These are phyloP conservation scores for Fukomys damarensis DNA, from an alignment of 2,113 vertebrate species.

Conservation along the genomic window DNA sequence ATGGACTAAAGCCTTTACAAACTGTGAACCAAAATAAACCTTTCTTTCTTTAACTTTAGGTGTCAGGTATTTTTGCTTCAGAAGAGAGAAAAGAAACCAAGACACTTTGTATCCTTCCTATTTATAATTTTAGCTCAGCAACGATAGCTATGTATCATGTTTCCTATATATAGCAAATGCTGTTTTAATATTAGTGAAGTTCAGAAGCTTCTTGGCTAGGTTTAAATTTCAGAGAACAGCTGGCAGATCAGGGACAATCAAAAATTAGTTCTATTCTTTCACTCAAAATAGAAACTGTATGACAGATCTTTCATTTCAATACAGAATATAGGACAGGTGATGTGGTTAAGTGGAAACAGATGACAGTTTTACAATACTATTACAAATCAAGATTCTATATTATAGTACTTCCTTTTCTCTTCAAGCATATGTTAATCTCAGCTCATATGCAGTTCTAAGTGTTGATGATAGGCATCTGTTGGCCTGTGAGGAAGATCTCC, in stretches of 20 bases:
- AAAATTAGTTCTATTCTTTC: constrained; percentile 23
- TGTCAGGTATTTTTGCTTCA: neutral
- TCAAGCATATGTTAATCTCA: constrained; percentile 21
- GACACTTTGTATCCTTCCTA: neutral
- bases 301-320: neutral
- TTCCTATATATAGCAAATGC: neutral
- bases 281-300: neutral
- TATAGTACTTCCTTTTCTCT: constrained; percentile 1
- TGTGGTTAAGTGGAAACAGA: constrained; percentile 18
- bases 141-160: neutral
- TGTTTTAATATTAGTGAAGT: neutral
- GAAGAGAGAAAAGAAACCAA: neutral
- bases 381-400: neutral
- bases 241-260: neutral
- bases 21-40: neutral
- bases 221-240: constrained; percentile 16
- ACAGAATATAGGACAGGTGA: neutral
- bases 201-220: neutral
- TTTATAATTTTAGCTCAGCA: constrained; percentile 2
- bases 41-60: neutral
- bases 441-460: neutral
- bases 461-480: neutral
- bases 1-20: neutral
- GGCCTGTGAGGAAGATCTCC: neutral
- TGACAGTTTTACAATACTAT: neutral